phyloP scores from a whole-genome alignment of 2,113 vertebrate genomes.

The Carollia perspicillata region DNA sequence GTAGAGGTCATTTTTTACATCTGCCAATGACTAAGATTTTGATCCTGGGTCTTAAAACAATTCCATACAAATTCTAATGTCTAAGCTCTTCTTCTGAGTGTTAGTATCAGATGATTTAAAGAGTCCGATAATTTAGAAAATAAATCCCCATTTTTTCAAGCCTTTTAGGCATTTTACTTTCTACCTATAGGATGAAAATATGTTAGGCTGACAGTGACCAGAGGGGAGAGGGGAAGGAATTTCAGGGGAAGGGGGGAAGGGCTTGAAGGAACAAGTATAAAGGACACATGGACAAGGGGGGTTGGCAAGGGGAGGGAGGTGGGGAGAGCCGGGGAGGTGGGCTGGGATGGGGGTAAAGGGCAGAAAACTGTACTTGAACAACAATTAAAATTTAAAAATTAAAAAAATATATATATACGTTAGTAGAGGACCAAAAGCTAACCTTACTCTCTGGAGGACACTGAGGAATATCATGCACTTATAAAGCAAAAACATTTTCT shows the following conservation, averaged over 20 bases:
- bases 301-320: no score
- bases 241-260: no score
- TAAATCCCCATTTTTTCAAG: background rate
- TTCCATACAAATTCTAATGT: background rate
- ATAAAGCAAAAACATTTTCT: background rate
- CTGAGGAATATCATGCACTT: slow-evolving; percentile 10
- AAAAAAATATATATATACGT: background rate
- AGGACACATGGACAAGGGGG: no score
- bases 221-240: no score
- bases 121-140: background rate
- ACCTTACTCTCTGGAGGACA: background rate
- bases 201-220: background rate
- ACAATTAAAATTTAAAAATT: no score
- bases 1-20: background rate
- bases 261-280: no score
- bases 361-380: no score
- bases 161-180: background rate
- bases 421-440: background rate
- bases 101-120: slow-evolving; percentile 20
- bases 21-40: background rate
- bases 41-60: background rate
- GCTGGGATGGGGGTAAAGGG: no score
- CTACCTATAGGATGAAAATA: background rate
- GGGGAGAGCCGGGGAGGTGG: no score
- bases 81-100: background rate